Evolutionary conservation across 2,113 vertebrate genomes (phyloP), one percentile per base, ranked within the genome.

Genomic region (Gobius niger): DNA sequence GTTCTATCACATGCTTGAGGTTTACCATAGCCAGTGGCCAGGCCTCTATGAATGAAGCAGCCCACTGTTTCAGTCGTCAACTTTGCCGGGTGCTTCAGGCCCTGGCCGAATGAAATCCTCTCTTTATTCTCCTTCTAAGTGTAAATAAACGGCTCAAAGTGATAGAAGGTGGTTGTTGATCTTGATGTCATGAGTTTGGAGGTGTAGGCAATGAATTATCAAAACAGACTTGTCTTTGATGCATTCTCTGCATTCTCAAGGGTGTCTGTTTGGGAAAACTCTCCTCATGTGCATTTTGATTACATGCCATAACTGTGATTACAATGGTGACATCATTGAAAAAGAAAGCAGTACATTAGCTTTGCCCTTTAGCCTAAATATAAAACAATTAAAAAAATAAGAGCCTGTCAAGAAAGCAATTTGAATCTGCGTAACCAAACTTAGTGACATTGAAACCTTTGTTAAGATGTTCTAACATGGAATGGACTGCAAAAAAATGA

Each of bases 21-120:
- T 18, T 56, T 66, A 66, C 57, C 54, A 11, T 62, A 34, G 53
- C 66, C 60, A 2, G 19, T 18, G 44, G n/a, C 60, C n/a, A 62
- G 16, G 68, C 34, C 8, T 18, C 46, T 53, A 16, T n/a, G 18
- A 70, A 82, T 68, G 41, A 84, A 85, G 67, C 6, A 12, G 50
- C 4, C 7, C 72, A 49, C 44, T 77, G 72, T 80, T 76, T 49
- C 7, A 0, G 34, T 6, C 7, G 15, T 14, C 64, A 57, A 70
- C 50, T 67, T 44, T 64, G 76, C 82, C 81, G 82, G 70, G 81
- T 76, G 82, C 75, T 60, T 7, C 7, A 11, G 13, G 47, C 67
- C 14, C 19, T 56, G 18, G 46, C 42, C 61, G 60, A 41, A 67
- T 75, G 65, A 53, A 66, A 61, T 19, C 1, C 14, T 15, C 40